Evolutionary conservation across 2,113 vertebrate species (phyloP).

Genomic region (Probosciger aterrimus): DNA sequence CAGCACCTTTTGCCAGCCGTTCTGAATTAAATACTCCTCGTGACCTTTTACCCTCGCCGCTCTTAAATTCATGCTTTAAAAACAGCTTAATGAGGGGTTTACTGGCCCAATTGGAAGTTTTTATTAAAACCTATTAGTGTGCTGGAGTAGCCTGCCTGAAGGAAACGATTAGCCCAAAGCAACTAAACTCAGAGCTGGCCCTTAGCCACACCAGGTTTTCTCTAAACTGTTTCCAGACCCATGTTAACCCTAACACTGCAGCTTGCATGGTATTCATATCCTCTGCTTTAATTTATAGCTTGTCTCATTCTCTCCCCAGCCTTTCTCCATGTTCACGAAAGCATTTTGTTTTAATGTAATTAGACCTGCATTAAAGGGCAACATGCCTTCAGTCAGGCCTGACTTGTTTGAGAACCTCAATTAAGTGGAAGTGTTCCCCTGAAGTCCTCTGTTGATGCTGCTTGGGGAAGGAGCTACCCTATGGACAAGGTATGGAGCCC

Average conservation of each 20-base stretch:
- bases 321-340: background rate
- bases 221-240: constrained; percentile 86
- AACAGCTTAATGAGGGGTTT: constrained; percentile 91
- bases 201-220: constrained; percentile 60
- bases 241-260: constrained; percentile 25
- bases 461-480: background rate
- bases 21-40: constrained; percentile 80
- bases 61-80: constrained; percentile 89
- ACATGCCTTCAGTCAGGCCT: background rate
- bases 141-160: constrained; percentile 76
- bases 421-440: background rate
- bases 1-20: constrained; percentile 76
- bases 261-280: constrained; percentile 45
- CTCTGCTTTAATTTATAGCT: constrained; percentile 46
- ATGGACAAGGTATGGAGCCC: fast-evolving
- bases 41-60: constrained; percentile 79
- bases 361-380: background rate
- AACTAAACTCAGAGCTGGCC: constrained; percentile 75
- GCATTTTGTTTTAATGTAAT: constrained; percentile 39
- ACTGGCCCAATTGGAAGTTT: constrained; percentile 87
- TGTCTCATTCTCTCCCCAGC: constrained; percentile 2
- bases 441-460: background rate
- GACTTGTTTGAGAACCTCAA: background rate
- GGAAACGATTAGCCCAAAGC: constrained; percentile 84
- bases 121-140: constrained; percentile 87